Percentiles rank a stretch among this genome's conserved stretches.
phyloP scores from a whole-genome alignment of 2,888 invertebrate genomes.

The Melipona bicolor region DNA sequence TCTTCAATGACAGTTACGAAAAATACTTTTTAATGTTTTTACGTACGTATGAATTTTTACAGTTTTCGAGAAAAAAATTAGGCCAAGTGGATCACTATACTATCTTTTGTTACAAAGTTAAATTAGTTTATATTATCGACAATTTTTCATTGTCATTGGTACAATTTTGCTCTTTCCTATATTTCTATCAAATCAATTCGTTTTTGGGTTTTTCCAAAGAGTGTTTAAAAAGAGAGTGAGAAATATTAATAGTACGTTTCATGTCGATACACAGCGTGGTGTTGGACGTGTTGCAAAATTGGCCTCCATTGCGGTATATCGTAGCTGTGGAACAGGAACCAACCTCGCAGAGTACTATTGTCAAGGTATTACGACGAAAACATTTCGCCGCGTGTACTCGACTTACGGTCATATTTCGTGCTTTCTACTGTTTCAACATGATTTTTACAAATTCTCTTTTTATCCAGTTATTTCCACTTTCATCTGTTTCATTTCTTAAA shows the following conservation, averaged over 20 bases:
- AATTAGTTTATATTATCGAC: no score
- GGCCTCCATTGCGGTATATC: constrained; percentile 87
- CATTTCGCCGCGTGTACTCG: not conserved
- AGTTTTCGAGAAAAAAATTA: no score
- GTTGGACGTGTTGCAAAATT: constrained; percentile 84
- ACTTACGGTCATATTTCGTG: not conserved
- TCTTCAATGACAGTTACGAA: no score
- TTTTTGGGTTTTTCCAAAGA: not conserved
- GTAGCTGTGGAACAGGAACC: constrained; percentile 87
- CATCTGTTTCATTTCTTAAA: not conserved
- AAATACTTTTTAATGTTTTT: no score
- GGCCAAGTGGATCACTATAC: no score
- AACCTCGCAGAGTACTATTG: constrained; percentile 85
- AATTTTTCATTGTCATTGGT: no score
- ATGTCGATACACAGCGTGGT: constrained; percentile 82
- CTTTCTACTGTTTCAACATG: not conserved
- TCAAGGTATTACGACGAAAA: constrained; percentile 81
- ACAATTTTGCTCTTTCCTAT: not conserved
- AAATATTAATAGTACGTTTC: not conserved
- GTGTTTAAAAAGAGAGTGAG: not conserved
- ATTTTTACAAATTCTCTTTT: not conserved
- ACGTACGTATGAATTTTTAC: no score
- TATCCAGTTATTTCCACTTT: not conserved
- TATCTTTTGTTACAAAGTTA: no score
- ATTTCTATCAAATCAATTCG: not conserved